These are phyloP conservation scores for Mythimna lalbum DNA, from an alignment of 2,888 invertebrate genomes.

Conservation along the genomic window DNA sequence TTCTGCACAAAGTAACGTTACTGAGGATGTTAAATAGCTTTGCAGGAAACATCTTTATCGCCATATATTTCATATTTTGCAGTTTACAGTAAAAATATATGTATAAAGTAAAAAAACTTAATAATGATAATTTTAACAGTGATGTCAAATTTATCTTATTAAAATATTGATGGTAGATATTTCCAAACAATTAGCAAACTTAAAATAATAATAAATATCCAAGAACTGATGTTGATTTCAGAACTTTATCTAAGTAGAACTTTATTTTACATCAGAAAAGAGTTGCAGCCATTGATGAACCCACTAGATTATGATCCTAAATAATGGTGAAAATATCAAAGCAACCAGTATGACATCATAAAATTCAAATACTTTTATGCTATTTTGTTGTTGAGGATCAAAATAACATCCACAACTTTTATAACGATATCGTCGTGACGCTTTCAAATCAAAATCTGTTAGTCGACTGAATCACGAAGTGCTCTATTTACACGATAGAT, in stretches of 20 bases:
- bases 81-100: background rate
- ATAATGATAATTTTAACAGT: too few species aligned
- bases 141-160: background rate
- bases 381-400: too few species aligned
- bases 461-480: slow-evolving; percentile 23
- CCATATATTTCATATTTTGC: background rate
- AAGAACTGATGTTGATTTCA: too few species aligned
- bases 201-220: background rate
- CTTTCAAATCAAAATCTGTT: slow-evolving; percentile 50
- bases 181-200: background rate
- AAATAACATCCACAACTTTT: background rate
- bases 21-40: background rate
- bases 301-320: background rate
- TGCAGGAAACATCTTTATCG: background rate
- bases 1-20: background rate
- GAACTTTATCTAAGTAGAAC: too few species aligned
- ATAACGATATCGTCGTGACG: background rate
- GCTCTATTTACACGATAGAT: slow-evolving; percentile 22
- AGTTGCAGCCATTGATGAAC: background rate
- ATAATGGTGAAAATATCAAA: background rate
- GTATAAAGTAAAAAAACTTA: background rate
- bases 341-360: background rate
- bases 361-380: too few species aligned
- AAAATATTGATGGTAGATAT: background rate
- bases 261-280: too few species aligned